Base-by-base conservation (phyloP, 1,140 invertebrate genomes). In the Ceratina calcarata region DNA sequence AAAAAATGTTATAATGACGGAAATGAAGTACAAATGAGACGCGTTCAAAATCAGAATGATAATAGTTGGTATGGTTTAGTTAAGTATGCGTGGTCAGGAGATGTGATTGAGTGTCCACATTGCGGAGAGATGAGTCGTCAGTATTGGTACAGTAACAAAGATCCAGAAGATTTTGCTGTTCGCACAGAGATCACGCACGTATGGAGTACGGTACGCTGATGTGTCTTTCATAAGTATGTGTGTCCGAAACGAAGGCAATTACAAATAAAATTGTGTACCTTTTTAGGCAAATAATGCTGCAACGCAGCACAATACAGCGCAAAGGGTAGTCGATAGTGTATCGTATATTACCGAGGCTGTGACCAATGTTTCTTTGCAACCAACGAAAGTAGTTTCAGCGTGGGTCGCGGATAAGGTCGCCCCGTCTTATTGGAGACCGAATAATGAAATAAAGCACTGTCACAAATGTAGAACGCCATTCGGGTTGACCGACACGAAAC, bases 71-170 rank as follows among this genome's bases (percentile, higher is more conserved):
- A 96, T 53, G 96, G 96, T 37, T 88, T 97, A 22, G 95, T 96
- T 2, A 96, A 95, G 87, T 97, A 96, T 90, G 95, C 96, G 2
- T 97, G 96, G 96, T 95, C 96, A 58, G 96, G 96, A 88, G 96
- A 96, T 90, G 95, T 97, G 2, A 95, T 98, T 53, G 96, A 97
- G 85, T 98, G 97, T 92, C 94, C 94, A 55, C 94, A 95, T 82
- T 97, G 97, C 93, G 97, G 97, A 2, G 95, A 97, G 83, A 97
- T 97, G 62, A 96, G 96, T 89, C 93, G 96, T 13, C 95, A 97
- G 87, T 96, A 96, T 89, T 98, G 97, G 97, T 97, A 96, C 91
- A 97, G 97, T 1, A 98, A 98, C 89, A 95, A 95, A 84, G 94
- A 95, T 85, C 95, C 96, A 0, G 96, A 97, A 89, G 95, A 95